Evolutionary conservation across 30 jellyfish, hydroid and myxozoan genomes (phyloP).

Genomic region (Aurelia sp.): DNA sequence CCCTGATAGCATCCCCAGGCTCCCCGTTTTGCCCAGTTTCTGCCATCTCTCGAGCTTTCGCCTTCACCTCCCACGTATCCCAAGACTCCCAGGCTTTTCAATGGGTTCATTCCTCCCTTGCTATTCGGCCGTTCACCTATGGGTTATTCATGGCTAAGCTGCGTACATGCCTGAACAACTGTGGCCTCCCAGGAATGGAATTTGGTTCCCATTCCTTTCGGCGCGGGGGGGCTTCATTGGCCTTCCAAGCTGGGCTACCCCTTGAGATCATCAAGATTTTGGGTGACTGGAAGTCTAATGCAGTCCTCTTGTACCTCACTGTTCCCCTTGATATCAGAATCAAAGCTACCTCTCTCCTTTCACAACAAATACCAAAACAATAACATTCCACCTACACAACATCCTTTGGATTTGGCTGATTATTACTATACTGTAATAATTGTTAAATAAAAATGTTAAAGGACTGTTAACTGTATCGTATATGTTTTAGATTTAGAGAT

Average conservation of each 20-base stretch:
- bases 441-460: too few species aligned
- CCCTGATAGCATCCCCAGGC: neutral
- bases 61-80: too few species aligned
- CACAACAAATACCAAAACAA: too few species aligned
- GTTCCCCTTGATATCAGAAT: too few species aligned
- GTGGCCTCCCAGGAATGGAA: neutral
- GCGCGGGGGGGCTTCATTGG: slow-evolving; percentile 14
- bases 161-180: neutral
- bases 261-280: slow-evolving; percentile 10
- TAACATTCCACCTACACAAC: too few species aligned
- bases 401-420: too few species aligned
- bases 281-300: slow-evolving; percentile 38
- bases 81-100: too few species aligned
- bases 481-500: too few species aligned
- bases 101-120: too few species aligned
- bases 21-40: slow-evolving; percentile 9
- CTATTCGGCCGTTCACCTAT: neutral
- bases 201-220: slow-evolving; percentile 16
- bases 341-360: too few species aligned
- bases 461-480: too few species aligned
- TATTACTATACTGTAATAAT: too few species aligned
- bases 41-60: neutral
- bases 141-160: slow-evolving; percentile 2
- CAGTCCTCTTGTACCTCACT: slow-evolving; percentile 9
- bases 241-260: slow-evolving; percentile 17